These are phyloP conservation scores for Cotesia chilonis DNA, from an alignment of 1,140 invertebrate species.

Conservation along the genomic window DNA sequence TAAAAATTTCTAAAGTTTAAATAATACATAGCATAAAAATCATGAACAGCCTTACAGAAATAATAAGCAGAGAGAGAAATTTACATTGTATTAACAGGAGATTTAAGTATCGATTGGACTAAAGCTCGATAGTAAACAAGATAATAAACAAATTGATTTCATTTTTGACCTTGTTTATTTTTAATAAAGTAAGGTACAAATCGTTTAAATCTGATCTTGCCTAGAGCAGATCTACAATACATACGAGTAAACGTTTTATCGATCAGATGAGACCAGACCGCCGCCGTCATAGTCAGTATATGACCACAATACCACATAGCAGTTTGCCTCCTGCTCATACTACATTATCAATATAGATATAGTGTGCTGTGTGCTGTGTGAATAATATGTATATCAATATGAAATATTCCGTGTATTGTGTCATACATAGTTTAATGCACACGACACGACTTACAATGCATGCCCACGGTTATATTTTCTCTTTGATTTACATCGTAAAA, in stretches of 20 bases:
- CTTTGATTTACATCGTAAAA: no score
- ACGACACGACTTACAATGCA: no score
- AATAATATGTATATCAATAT: neutral
- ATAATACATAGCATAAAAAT: no score
- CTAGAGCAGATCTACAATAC: slow-evolving; percentile 6
- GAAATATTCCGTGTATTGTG: no score
- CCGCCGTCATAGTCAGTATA: no score
- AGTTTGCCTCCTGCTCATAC: neutral
- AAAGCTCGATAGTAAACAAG: neutral
- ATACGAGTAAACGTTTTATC: slow-evolving; percentile 15
- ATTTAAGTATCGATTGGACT: slow-evolving; percentile 5
- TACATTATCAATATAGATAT: no score
- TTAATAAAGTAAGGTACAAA: slow-evolving; percentile 15
- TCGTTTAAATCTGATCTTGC: slow-evolving; percentile 30
- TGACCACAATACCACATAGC: neutral
- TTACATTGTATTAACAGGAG: no score
- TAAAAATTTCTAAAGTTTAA: no score
- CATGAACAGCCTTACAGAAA: no score
- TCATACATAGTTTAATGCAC: no score
- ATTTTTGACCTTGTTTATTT: slow-evolving; percentile 31
- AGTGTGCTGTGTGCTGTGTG: neutral
- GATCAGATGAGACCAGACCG: slow-evolving; percentile 12
- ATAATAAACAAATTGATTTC: slow-evolving; percentile 29
- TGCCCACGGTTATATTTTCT: no score
- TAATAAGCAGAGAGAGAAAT: no score